Conservation (phyloP, 92 coral and sea anemone genomes). For the Umimayanthus kanabou region DNA sequence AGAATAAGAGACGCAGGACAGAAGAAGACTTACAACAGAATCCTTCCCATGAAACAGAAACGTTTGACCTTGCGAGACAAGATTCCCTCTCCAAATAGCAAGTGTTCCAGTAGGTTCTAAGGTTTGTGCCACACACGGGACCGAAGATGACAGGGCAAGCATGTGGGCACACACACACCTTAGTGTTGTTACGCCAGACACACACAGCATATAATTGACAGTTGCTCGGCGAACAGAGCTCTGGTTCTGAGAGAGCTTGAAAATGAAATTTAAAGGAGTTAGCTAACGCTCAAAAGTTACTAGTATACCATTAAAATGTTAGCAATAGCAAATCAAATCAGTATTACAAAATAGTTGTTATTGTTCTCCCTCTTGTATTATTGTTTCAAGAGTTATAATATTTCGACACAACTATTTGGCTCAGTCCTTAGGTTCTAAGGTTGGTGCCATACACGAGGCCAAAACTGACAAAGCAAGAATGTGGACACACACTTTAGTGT, state of each 20-base stretch:
- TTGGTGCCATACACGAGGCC: slow-evolving; percentile 82
- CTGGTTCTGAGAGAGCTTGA: slow-evolving; percentile 1
- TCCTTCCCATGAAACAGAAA: slow-evolving; percentile 68
- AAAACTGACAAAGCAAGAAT: slow-evolving; percentile 54
- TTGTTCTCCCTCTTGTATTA: too few species aligned
- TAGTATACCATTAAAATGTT: too few species aligned
- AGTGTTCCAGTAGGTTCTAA: slow-evolving; percentile 67
- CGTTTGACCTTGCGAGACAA: slow-evolving; percentile 54
- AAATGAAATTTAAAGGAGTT: neutral
- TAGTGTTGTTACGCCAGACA: slow-evolving; percentile 27
- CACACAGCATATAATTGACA: neutral
- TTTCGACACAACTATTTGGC: too few species aligned
- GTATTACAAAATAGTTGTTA: too few species aligned
- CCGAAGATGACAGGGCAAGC: slow-evolving; percentile 56
- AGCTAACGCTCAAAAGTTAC: too few species aligned
- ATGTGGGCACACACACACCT: slow-evolving; percentile 53
- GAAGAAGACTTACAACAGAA: slow-evolving; percentile 78
- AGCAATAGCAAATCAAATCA: neutral
- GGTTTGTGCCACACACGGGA: slow-evolving; percentile 85
- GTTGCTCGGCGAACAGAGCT: slow-evolving; percentile 10
- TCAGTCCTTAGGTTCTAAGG: slow-evolving; percentile 46
- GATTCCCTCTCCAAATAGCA: slow-evolving; percentile 77
- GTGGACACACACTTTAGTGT: slow-evolving; percentile 52
- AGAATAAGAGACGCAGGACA: neutral
- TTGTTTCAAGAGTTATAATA: too few species aligned